phyloP scores from a whole-genome alignment of 2,113 vertebrate species.

The Hippolais icterina region DNA sequence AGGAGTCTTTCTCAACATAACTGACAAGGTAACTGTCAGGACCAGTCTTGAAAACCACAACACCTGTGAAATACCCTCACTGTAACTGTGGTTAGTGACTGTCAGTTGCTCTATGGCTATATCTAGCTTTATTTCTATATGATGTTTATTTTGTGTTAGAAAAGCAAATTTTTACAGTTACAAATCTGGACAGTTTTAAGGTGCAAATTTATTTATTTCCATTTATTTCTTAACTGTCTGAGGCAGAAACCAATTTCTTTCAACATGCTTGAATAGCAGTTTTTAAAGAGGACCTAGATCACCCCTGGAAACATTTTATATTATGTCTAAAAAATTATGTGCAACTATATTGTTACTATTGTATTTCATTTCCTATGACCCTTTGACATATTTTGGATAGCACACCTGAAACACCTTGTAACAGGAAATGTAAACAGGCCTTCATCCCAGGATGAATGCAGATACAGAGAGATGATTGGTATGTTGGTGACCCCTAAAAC shows the following conservation, averaged over 20 bases:
- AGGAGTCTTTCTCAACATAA: neutral
- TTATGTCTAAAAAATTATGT: neutral
- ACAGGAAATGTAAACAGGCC: neutral
- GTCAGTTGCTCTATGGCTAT: neutral
- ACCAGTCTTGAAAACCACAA: neutral
- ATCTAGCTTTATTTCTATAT: neutral
- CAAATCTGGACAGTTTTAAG: neutral
- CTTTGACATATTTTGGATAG: neutral
- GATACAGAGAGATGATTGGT: neutral
- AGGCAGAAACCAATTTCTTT: neutral
- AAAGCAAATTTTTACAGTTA: neutral
- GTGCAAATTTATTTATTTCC: neutral
- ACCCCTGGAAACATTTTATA: neutral
- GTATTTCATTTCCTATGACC: neutral
- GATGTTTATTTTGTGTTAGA: slow-evolving; percentile 9
- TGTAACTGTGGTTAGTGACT: neutral
- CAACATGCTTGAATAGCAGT: neutral
- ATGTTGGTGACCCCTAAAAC: neutral
- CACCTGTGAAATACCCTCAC: neutral
- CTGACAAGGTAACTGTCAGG: neutral
- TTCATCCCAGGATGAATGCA: neutral
- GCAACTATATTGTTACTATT: neutral
- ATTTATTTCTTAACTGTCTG: neutral
- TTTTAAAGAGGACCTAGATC: neutral
- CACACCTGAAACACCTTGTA: neutral